Evolutionary conservation across 2,888 invertebrate genomes (phyloP), one percentile per base, ranked within the genome.

Genomic region (Julus scanicus): DNA sequence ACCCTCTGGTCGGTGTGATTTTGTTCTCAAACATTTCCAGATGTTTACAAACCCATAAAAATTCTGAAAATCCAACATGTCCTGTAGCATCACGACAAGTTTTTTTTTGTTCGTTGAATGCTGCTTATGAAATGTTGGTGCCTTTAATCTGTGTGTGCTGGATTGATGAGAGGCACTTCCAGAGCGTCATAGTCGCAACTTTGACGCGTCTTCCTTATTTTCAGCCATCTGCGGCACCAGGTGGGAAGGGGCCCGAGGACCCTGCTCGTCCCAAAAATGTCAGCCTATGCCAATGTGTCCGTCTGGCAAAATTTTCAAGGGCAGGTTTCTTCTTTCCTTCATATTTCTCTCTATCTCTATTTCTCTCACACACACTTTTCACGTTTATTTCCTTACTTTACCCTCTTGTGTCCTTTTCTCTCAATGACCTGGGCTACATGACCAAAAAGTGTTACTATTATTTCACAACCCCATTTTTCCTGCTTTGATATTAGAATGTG

Each of bases 201-300:
- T 63, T 63, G 63, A 63, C 63, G 63, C 63, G 63, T 63, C 63
- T 63, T 63, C 63, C 63, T 63, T 63, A 63, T 63, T 63, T 63
- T 63, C 63, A 63, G 63, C 86, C 49, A 49, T 44, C 48, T 44
- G 86, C 48, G 86, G 86, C 49, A 53, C 48, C 86, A 44, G 86
- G 49, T 86, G 86, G 86, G 86, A 86, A 86, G 86, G 86, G 29
- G 86, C 49, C 44, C 86, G 49, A 48, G 86, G 86, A 48, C 48
- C 86, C 86, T 86, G 86, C 29, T 86, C 86, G 29, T 86, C 86
- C 29, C 86, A 86, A 86, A 86, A 86, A 48, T 86, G 86, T 29
- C 86, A 86, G 86, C 86, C 86, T 13, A 49, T 86, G 49, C 29
- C 86, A 44, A 84, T 40, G 84, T 44, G 44, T 40, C 15, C 84